Base-by-base conservation (phyloP, 2,888 invertebrate genomes). In the Incurvaria masculella region DNA sequence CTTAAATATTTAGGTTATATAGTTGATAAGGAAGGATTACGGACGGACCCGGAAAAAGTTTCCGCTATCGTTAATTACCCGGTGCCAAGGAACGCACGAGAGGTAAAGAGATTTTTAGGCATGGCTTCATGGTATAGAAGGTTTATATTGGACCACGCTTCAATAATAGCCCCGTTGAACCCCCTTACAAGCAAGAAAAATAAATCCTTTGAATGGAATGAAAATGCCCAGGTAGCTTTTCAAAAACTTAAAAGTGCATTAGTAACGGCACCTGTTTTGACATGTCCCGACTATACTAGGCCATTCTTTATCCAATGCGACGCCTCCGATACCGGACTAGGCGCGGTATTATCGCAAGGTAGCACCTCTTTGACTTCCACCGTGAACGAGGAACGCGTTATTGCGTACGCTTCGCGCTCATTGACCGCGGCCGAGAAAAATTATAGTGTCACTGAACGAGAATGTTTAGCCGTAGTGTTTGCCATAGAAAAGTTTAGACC, bases 121-220 rank as follows among this genome's bases (percentile, higher is more conserved):
- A 42, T 45, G 14, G 19, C 46, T 2, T 38, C 44, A 11, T 52
- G 51, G 51, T 52, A 52, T 23, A n/a, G 52, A 8, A 21, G 51
- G 16, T 52, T 52, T 44, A 41, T 52, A 4, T 23, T 44, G 8
- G 47, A 54, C 23, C 54, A 50, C 33, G 48, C 55, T 0, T 42
- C 41, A 2, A 2, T 53, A 17, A 48, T 51, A 14, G 50, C 49
- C 14, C 54, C 59, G 14, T 51, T 57, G 26, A 51, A 60, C 3
- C 50, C 59, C 1, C 43, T 62, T 0, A 55, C 52, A 1, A 60
- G 61, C 50, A 21, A 55, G 18, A 61, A 60, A 38, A 59, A 53
- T 47, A 46, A 20, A 4, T 8, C 6, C 4, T 18, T 44, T 3
- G 18, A 4, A 3, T 44, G 44, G 44, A 44, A 44, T 18, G 19